Conservation (phyloP, 2,113 vertebrate genomes). For the Platichthys stellatus region DNA sequence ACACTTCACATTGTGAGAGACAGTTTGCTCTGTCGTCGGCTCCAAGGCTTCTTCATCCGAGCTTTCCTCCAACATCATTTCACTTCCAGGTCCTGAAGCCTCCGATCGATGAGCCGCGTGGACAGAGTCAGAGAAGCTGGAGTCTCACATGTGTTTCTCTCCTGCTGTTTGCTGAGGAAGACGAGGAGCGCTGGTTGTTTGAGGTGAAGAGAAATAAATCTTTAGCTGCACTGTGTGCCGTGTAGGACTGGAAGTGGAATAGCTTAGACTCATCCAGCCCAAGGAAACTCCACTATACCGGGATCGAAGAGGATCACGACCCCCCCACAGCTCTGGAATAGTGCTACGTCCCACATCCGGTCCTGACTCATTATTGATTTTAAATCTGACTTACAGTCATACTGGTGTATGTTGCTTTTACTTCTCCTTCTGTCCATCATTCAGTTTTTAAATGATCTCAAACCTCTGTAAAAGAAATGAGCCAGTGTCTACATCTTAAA, state of each 20-base stretch:
- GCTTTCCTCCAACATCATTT: conserved; percentile 29
- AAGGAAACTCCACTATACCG: not conserved
- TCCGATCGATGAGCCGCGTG: conserved; percentile 35
- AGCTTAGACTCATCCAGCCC: not conserved
- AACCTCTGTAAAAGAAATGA: too few species aligned
- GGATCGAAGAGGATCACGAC: conserved; percentile 1
- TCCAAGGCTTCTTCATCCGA: conserved; percentile 17
- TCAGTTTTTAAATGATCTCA: not conserved
- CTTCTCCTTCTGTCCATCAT: not conserved
- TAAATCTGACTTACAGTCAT: not conserved
- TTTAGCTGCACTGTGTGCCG: conserved; percentile 5
- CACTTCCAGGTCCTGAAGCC: conserved; percentile 29
- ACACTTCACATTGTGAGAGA: conserved; percentile 1
- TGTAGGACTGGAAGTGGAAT: conserved; percentile 6
- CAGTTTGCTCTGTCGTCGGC: conserved; percentile 24
- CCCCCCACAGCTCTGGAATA: not conserved
- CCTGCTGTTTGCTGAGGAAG: conserved; percentile 41
- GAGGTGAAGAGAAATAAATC: conserved; percentile 44
- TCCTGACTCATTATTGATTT: not conserved
- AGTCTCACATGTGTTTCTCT: conserved; percentile 41
- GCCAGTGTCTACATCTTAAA: too few species aligned
- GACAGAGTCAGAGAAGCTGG: conserved; percentile 33
- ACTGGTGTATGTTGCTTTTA: not conserved
- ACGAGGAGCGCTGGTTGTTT: conserved; percentile 6
- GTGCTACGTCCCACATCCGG: not conserved